Evolutionary conservation across 2,888 invertebrate genomes (phyloP).

Genomic region (Trachelus troglodyta): DNA sequence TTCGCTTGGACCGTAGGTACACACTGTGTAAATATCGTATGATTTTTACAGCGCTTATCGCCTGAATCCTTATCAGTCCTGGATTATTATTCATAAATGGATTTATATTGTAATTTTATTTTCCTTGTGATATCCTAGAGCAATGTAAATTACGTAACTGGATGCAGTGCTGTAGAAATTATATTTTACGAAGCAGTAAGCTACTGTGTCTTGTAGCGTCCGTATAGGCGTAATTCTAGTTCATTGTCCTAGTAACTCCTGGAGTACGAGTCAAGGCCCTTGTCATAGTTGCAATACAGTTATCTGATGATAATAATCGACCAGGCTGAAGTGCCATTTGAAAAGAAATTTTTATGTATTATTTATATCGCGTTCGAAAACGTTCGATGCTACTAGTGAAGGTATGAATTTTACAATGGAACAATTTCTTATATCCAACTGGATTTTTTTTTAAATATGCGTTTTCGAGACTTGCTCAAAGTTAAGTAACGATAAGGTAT

Average conservation of each 20-base stretch:
- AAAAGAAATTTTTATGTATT: not conserved
- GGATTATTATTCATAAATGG: not conserved
- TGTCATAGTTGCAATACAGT: not conserved
- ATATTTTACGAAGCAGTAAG: not conserved
- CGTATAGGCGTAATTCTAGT: constrained; percentile 14
- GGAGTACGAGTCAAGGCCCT: constrained; percentile 33
- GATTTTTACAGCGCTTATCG: not conserved
- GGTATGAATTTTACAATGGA: not conserved
- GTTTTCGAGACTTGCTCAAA: too few relatives aligned
- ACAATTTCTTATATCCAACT: not conserved
- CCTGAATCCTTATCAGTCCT: not conserved
- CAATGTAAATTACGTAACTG: not conserved
- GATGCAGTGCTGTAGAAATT: not conserved
- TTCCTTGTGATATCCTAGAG: not conserved
- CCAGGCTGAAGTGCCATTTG: not conserved
- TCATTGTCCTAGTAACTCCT: constrained; percentile 35
- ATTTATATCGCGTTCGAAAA: not conserved
- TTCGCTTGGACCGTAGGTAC: not conserved
- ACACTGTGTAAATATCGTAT: not conserved
- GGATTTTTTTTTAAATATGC: not conserved
- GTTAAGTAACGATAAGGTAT: not conserved
- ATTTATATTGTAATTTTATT: not conserved
- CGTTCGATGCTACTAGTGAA: not conserved
- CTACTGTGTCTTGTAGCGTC: not conserved
- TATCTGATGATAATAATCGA: not conserved